Percentiles rank a stretch among this genome's conserved stretches.
Evolutionary conservation across 2,797 vertebrate genomes (phyloP).

Genomic region (Triplophysa bombifrons): DNA sequence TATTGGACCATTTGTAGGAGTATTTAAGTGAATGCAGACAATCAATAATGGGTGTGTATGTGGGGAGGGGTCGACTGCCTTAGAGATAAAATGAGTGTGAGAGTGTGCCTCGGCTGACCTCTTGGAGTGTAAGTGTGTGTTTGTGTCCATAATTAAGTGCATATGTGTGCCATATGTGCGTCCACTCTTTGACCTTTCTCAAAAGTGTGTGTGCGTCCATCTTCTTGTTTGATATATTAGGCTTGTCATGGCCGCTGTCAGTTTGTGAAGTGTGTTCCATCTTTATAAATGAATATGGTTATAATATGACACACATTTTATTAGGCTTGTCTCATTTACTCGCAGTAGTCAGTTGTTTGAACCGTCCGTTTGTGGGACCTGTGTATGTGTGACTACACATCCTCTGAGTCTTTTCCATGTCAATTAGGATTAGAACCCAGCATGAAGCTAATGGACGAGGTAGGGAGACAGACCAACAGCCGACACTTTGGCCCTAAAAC

Average conservation of each 20-base stretch:
- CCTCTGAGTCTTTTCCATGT: conserved; percentile 72
- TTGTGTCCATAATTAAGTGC: conserved; percentile 54
- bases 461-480: conserved; percentile 47
- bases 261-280: background rate
- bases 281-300: background rate
- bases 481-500: conserved; percentile 46
- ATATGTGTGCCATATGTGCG: conserved; percentile 50
- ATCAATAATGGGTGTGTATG: conserved; percentile 29
- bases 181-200: conserved; percentile 46
- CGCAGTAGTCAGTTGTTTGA: conserved; percentile 29
- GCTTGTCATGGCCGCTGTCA: conserved; percentile 23
- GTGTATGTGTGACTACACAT: conserved; percentile 55
- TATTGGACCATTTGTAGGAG: conserved; percentile 45
- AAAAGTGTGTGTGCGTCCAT: conserved; percentile 12
- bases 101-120: conserved; percentile 38
- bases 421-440: conserved; percentile 85
- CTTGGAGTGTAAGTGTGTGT: conserved; percentile 47
- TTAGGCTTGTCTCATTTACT: conserved; percentile 22
- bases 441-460: conserved; percentile 78
- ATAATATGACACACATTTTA: background rate
- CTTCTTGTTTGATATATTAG: conserved; percentile 37
- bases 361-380: conserved; percentile 23
- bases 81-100: conserved; percentile 17
- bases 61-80: conserved; percentile 14
- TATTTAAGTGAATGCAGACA: conserved; percentile 48